A percentile compares a stretch with the other conserved stretches of the same genome.
phyloP scores from a whole-genome alignment of 2,797 vertebrate species.

The Myotis daubentonii region DNA sequence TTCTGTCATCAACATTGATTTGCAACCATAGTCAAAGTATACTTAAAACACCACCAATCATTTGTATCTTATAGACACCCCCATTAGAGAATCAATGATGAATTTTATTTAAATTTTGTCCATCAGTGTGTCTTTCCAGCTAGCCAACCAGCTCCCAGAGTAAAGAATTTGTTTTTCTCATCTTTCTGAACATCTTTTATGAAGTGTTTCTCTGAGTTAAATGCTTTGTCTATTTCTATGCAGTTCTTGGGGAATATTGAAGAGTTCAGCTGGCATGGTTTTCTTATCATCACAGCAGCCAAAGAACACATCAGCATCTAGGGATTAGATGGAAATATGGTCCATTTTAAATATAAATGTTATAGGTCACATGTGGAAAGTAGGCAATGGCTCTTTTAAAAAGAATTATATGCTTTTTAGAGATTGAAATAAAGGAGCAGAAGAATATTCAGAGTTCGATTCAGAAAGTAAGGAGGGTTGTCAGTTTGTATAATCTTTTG shows the following conservation, averaged over 20 bases:
- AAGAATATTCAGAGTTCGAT: background rate
- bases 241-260: background rate
- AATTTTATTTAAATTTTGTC: constrained; percentile 39
- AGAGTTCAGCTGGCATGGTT: background rate
- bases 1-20: background rate
- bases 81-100: background rate
- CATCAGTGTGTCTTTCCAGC: background rate
- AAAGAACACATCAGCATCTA: background rate
- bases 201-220: constrained; percentile 10
- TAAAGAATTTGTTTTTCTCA: background rate
- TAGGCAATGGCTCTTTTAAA: background rate
- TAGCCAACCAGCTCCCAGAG: background rate
- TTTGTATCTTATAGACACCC: background rate
- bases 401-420: background rate
- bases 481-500: background rate
- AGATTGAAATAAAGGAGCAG: background rate
- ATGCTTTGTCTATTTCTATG: background rate
- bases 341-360: background rate
- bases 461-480: background rate
- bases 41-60: background rate
- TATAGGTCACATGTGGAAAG: background rate
- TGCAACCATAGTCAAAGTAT: background rate
- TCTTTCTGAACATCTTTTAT: background rate
- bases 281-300: background rate
- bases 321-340: background rate